Base-by-base conservation (phyloP, 2,113 vertebrate species). In the Xyrauchen texanus region DNA sequence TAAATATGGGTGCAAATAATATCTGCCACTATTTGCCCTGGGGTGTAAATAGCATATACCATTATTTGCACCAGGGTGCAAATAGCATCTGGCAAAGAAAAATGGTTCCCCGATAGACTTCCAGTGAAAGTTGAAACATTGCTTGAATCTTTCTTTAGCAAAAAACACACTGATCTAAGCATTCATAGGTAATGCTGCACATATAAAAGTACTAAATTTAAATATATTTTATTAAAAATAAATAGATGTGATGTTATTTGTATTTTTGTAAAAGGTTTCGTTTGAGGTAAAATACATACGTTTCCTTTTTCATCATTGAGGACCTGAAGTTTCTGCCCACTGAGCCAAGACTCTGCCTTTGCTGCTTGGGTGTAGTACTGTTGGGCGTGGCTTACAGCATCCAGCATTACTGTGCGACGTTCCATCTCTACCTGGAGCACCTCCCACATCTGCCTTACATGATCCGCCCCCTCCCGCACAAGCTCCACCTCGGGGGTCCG, bases 291-390 rank as follows among this genome's bases (percentile, higher is more conserved):
- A 12, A 4, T 77, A 68, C 91, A 10, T 87, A 96, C 96, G 86
- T 94, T 95, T 67, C 95, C 96, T 73, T 95, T 96, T 81, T 98
- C 96, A 68, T 96, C 95, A 1, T 92, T 93, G 89, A 94, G 95
- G 86, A 98, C 94, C 64, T 97, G 94, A 42, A 98, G 91, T 85
- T 97, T 97, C 88, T 97, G 96, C 64, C 95, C 96, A 0, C 96
- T 95, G 91, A 98, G 94, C 96, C 96, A 97, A 6, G 95, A 94
- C 88, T 98, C 96, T 0, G 95, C 94, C 86, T 96, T 96, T 0
- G 93, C 94, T 0, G 94, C 96, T 7, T 98, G 95, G 0, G 90
- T 91, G 85, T 96, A 96, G 87, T 97, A 98, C 89, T 95, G 96
- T 85, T 98, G 96, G 4, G 96, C 90, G n/a, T 93, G 87, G 70